Evolutionary conservation across 2,113 vertebrate genomes (phyloP).

Genomic region (Mormyrus lacerda): DNA sequence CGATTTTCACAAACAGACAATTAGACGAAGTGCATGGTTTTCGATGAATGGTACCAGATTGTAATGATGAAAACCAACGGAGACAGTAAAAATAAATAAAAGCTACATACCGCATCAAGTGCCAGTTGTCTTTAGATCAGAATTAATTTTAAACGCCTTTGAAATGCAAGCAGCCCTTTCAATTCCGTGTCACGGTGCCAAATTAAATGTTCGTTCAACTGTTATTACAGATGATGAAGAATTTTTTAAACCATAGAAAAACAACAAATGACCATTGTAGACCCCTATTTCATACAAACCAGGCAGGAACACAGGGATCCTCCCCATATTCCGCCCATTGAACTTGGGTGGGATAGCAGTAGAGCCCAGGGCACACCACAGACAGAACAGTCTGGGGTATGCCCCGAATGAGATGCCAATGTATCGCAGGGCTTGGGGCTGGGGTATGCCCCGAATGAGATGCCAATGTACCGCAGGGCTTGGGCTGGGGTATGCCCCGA

Average conservation of each 20-base stretch:
- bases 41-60: constrained; percentile 42
- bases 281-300: not conserved
- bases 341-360: not conserved
- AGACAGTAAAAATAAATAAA: constrained; percentile 9
- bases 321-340: not conserved
- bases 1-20: constrained; percentile 17
- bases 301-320: not conserved
- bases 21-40: constrained; percentile 26
- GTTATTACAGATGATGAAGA: constrained; percentile 41
- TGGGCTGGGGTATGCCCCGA: too few relatives aligned
- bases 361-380: too few relatives aligned
- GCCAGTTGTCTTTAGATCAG: constrained; percentile 43
- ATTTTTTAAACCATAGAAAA: constrained; percentile 38
- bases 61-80: constrained; percentile 28
- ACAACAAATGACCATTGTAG: constrained; percentile 30
- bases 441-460: too few relatives aligned
- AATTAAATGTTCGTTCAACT: constrained; percentile 39
- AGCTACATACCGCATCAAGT: constrained; percentile 24
- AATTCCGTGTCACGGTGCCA: constrained; percentile 38
- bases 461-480: too few relatives aligned
- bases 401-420: too few relatives aligned
- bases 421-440: too few relatives aligned
- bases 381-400: too few relatives aligned
- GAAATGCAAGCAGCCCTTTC: constrained; percentile 32
- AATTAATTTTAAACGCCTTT: constrained; percentile 47